phyloP scores from a whole-genome alignment of 2,888 invertebrate species.

The Tipula unca region DNA sequence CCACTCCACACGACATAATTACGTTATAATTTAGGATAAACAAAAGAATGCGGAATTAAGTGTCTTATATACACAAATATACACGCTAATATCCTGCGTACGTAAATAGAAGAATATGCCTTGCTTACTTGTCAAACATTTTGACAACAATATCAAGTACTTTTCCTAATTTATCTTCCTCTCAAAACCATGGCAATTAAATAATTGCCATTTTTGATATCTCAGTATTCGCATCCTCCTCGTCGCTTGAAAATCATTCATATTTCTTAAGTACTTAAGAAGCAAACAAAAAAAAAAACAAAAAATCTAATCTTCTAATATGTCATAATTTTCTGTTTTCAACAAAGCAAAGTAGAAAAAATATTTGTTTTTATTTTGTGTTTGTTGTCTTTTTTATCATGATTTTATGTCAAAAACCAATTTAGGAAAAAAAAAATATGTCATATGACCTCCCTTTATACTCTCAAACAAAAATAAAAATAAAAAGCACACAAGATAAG shows the following conservation, averaged over 20 bases:
- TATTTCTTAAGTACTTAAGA: background rate
- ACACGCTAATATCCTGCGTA: background rate
- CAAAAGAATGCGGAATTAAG: background rate
- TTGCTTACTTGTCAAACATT: background rate
- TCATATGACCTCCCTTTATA: constrained; percentile 14
- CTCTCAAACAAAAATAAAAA: background rate
- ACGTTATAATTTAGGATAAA: background rate
- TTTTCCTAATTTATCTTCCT: background rate
- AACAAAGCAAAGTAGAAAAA: background rate
- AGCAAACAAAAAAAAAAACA: background rate
- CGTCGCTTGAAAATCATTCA: background rate
- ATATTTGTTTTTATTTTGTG: background rate
- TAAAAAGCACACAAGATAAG: background rate
- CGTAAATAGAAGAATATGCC: too few species aligned
- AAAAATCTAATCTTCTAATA: background rate
- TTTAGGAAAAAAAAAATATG: background rate
- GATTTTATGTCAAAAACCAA: constrained; percentile 14
- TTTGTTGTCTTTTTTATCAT: constrained; percentile 14
- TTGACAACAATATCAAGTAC: constrained; percentile 8
- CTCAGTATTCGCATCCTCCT: background rate
- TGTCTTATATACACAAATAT: background rate
- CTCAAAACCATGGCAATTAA: constrained; percentile 14
- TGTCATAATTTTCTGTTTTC: background rate
- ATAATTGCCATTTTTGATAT: constrained; percentile 14
- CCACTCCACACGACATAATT: background rate